Conservation (phyloP, 2,797 vertebrate genomes). For the Hypotaenidia philippensis region DNA sequence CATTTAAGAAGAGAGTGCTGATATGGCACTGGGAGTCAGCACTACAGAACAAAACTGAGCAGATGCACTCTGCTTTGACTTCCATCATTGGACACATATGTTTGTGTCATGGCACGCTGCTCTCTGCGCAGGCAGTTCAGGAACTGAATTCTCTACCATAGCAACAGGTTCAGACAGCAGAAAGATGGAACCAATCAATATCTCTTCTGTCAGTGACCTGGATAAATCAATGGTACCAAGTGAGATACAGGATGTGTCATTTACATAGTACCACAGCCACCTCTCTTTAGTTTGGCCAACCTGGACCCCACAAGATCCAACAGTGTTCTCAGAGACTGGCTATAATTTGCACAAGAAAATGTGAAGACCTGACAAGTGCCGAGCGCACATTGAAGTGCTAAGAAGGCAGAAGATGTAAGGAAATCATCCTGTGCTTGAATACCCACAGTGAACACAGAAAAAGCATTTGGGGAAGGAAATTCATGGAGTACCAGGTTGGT, state of each 20-base stretch:
- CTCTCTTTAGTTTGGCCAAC: not conserved
- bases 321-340: not conserved
- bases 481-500: not conserved
- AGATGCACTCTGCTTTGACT: not conserved
- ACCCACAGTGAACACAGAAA: not conserved
- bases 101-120: not conserved
- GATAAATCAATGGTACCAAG: not conserved
- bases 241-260: not conserved
- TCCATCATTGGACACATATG: not conserved
- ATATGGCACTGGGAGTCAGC: not conserved
- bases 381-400: not conserved
- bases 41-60: not conserved
- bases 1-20: not conserved
- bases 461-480: not conserved
- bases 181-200: not conserved
- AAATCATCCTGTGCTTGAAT: not conserved
- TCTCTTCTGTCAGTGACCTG: not conserved
- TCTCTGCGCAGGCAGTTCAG: not conserved
- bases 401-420: not conserved
- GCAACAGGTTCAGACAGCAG: conserved; percentile 7
- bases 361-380: not conserved
- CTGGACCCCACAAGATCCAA: not conserved
- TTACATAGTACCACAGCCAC: not conserved
- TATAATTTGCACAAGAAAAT: not conserved
- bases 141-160: not conserved